Base-by-base conservation (phyloP, 1,140 invertebrate genomes). In the Calliopsis andreniformis region DNA sequence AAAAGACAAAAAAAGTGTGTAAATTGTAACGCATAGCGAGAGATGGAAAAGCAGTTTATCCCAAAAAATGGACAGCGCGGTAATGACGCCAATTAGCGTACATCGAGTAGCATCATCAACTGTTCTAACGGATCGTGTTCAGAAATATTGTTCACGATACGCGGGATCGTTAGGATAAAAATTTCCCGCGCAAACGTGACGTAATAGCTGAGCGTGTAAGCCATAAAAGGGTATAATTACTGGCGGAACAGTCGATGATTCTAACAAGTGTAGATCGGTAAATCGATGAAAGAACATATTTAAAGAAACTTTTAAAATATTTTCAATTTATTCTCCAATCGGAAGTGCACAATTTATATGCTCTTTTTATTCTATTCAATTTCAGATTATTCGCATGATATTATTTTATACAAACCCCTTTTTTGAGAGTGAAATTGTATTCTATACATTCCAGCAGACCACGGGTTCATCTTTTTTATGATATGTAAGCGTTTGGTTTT, bases 71-170 rank as follows among this genome's bases (percentile, higher is more conserved):
- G 49, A n/a, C 39, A 45, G 39, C 20, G 28, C 71, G 30, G 25
- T 67, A 75, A 75, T 69, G 73, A 69, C 39, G 73, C 73, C 64
- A 76, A 76, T 76, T 68, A 69, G 55, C 39, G 55, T 56, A 53
- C 55, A 73, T 73, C 61, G 59, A 73, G 64, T 61, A 51, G 43
- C 25, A 42, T 25, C 35, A 14, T 69, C 66, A 32, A 18, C 42
- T 42, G 47, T 59, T 51, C 55, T 56, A 59, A 55, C 32, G 55
- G 73, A n/a, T 51, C 35, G 43, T n/a, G 18, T 53, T 56, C 23
- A 28, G 58, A 71, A 77, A 71, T 61, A 56, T 55, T 77, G 39
- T 63, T 47, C 58, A 39, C 53, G 45, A 67, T 69, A 61, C 43
- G 20, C 39, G 25, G 51, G 58, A 59, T 70, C 68, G 66, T 59